These are phyloP conservation scores for Peromyscus maniculatus DNA, from an alignment of 2,113 vertebrate genomes.

Conservation along the genomic window DNA sequence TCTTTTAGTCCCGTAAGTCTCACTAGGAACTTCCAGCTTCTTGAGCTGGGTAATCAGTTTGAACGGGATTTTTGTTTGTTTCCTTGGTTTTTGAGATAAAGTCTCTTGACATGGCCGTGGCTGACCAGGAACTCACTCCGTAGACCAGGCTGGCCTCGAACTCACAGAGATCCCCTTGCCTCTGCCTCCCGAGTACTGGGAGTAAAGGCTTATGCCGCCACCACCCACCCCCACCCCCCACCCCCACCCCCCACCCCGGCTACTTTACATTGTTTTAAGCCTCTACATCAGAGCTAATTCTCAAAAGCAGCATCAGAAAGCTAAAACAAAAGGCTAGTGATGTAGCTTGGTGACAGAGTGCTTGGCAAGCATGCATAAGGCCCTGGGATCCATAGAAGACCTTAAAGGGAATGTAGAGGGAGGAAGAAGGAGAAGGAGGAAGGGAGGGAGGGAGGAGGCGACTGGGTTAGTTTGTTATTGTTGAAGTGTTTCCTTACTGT, in stretches of 20 bases:
- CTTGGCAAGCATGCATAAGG: not conserved
- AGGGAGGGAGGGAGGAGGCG: fast-evolving
- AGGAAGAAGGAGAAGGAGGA: not conserved
- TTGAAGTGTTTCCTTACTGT: not conserved
- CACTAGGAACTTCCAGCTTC: not conserved
- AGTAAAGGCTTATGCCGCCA: not conserved
- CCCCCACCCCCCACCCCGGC: fast-evolving
- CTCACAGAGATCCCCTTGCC: not conserved
- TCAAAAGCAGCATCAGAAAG: not conserved
- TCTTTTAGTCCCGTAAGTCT: not conserved
- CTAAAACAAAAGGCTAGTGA: not conserved
- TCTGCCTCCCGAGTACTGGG: not conserved
- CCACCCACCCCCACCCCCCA: too few relatives aligned
- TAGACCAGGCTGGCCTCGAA: not conserved
- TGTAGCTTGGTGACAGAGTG: too few relatives aligned
- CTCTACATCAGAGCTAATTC: not conserved
- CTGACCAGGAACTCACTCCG: not conserved
- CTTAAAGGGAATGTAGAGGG: too few relatives aligned
- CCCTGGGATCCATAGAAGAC: not conserved
- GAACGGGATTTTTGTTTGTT: too few relatives aligned
- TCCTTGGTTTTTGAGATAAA: not conserved
- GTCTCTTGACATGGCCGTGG: not conserved
- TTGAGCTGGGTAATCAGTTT: not conserved
- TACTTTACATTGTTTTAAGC: not conserved
- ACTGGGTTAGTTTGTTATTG: not conserved